Evolutionary conservation across 2,113 vertebrate genomes (phyloP).

Genomic region (Empidonax traillii): DNA sequence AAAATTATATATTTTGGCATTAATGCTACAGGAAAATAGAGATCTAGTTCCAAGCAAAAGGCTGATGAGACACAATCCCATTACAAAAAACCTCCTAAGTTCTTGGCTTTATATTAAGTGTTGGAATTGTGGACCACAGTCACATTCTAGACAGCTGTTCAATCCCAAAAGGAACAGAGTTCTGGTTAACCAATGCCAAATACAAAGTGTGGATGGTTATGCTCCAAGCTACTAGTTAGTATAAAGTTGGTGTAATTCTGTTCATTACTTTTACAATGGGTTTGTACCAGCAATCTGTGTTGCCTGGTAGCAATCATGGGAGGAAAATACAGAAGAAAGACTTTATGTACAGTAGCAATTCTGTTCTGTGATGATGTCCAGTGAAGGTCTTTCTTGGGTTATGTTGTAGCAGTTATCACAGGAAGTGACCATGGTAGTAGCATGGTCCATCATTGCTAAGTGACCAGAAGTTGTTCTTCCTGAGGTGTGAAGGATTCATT

Average conservation of each 20-base stretch:
- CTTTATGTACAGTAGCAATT: rapidly evolving
- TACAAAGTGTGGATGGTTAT: neutral
- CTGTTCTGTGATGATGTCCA: neutral
- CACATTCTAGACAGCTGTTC: neutral
- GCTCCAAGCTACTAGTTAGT: neutral
- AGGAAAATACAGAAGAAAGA: neutral
- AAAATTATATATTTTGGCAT: neutral
- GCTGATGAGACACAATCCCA: neutral
- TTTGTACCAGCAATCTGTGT: neutral
- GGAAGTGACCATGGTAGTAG: neutral
- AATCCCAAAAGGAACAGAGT: neutral
- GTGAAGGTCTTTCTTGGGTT: neutral
- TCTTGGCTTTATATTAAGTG: neutral
- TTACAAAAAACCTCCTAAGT: neutral
- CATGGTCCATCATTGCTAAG: neutral
- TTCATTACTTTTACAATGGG: neutral
- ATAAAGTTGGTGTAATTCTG: neutral
- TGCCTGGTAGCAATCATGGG: neutral
- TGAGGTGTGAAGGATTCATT: neutral
- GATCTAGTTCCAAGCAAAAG: neutral
- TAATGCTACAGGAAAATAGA: neutral
- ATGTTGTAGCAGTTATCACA: neutral
- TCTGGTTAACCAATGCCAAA: neutral
- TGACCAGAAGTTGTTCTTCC: neutral
- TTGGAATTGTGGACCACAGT: neutral